Evolutionary conservation across 2,797 vertebrate genomes (phyloP), one percentile per base, ranked within the genome.

Genomic region (Triplophysa bombifrons): DNA sequence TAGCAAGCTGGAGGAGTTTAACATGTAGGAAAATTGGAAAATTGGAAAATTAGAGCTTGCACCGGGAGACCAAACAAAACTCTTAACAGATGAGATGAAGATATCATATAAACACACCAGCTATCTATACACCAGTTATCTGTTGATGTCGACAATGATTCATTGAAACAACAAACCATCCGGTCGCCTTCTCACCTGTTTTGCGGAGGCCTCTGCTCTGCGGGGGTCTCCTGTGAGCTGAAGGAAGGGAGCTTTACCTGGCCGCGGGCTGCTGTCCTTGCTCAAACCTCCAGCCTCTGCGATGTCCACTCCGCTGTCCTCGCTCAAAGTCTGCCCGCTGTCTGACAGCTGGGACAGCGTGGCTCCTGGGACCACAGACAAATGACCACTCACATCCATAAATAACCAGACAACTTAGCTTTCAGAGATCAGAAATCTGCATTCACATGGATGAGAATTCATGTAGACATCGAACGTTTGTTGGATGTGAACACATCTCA

Each of bases 221-320:
- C 73, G 80, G 0, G 83, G 20, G 0, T 88, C 88, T 74, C 89
- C 89, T 72, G 89, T 79, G 74, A 81, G 69, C 78, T 91, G 94
- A 81, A 92, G 86, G 88, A 68, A 76, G 10, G 74, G 89, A 73
- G 88, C 92, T 87, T 94, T 97, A 84, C 87, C 89, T 10, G 93
- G 91, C 0, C 89, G 91, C 0, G 87, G 93, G 87, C 92, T 95
- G 87, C 91, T 93, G 27, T 97, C 94, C 51, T 94, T 95, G 86
- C 92, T 90, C 2, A 94, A 90, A 84, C 85, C 92, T 80, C 94
- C 94, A 0, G 89, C 80, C 78, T 88, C 97, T 0, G 95, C 96
- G 0, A 97, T 95, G 34, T 99, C 97, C 89, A 99, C 97, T 1
- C 97, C 97, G 3, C 97, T 99, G 95, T 99, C 97, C 88, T 98